phyloP scores from a whole-genome alignment of 2,113 vertebrate species.

The Sander lucioperca region DNA sequence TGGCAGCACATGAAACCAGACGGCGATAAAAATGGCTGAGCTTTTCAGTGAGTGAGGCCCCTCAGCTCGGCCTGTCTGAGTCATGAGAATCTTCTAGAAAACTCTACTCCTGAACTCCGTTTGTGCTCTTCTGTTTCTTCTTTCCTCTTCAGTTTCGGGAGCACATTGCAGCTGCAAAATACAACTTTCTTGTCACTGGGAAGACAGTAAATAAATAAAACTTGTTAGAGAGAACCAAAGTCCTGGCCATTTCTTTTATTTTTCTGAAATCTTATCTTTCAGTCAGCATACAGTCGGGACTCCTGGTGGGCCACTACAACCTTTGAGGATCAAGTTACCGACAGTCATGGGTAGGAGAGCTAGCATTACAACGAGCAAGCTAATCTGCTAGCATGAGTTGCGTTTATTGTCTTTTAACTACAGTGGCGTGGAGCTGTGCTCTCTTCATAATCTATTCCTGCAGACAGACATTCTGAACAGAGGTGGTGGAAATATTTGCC shows the following conservation, averaged over 20 bases:
- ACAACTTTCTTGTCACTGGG: not conserved
- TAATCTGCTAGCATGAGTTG: not conserved
- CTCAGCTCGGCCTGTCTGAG: constrained; percentile 33
- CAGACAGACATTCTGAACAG: no score
- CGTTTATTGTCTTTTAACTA: no score
- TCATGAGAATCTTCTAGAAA: constrained; percentile 51
- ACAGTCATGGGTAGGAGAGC: not conserved
- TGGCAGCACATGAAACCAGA: constrained; percentile 69
- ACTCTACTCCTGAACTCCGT: not conserved
- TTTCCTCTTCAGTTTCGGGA: not conserved
- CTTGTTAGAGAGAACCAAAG: not conserved
- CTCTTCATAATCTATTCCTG: not conserved
- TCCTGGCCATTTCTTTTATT: not conserved
- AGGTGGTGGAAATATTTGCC: no score
- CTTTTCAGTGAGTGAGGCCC: constrained; percentile 45
- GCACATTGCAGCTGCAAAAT: not conserved
- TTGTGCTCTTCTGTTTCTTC: not conserved
- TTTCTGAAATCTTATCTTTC: not conserved
- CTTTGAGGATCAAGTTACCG: not conserved
- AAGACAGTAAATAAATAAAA: not conserved
- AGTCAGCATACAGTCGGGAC: not conserved
- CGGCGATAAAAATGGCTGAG: constrained; percentile 60
- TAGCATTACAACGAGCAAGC: not conserved
- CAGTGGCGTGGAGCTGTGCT: no score
- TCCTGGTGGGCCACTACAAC: not conserved